Evolutionary conservation across 1,140 invertebrate species (phyloP), one percentile per base, ranked within the genome.

Genomic region (Caerostris darwini): DNA sequence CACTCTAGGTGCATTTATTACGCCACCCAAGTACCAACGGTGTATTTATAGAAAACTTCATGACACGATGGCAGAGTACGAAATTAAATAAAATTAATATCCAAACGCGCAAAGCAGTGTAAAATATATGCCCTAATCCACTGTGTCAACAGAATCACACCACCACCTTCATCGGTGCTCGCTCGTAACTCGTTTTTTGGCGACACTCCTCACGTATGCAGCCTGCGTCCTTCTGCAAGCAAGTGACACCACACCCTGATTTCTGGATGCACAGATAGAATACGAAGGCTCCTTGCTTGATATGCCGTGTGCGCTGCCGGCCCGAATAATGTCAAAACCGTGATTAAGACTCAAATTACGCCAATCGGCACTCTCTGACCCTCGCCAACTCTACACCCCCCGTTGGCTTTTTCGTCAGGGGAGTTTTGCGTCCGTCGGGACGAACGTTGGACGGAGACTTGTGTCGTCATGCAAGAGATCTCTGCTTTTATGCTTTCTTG

Each of bases 291-390:
- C 17, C 85, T 7, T 71, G 34, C 64, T 89, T 89, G 61, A 89
- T 89, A 89, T 89, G 87, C 87, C 7, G 17, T 53, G 87, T 71
- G 54, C 14, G 71, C 71, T 77, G 71, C 6, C 71, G 71, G 71
- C 71, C 34, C 5, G 34, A 71, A 50, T 71, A 61, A 89, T 89
- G 87, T 89, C 87, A 89, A 61, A 69, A 64, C 64, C 87, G 87
- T 89, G 87, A 89, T 89, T 89, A 89, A 89, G 87, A 89, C 87
- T 89, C 87, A 71, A 89, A 89, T 89, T 89, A 89, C 87, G 87
- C 87, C 87, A 89, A 89, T 89, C 87, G 87, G 87, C 87, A 89
- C 87, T 89, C 71, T 89, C 69, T 71, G 87, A 67, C 61, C 61
- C 64, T 12, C n/a, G 50, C 19, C 19, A 3, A 10, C 19, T 34